Percentiles rank a stretch among this genome's conserved stretches.
These are phyloP conservation scores for Ganaspis sp. DNA, from an alignment of 1,140 invertebrate species.

Conservation along the genomic window DNA sequence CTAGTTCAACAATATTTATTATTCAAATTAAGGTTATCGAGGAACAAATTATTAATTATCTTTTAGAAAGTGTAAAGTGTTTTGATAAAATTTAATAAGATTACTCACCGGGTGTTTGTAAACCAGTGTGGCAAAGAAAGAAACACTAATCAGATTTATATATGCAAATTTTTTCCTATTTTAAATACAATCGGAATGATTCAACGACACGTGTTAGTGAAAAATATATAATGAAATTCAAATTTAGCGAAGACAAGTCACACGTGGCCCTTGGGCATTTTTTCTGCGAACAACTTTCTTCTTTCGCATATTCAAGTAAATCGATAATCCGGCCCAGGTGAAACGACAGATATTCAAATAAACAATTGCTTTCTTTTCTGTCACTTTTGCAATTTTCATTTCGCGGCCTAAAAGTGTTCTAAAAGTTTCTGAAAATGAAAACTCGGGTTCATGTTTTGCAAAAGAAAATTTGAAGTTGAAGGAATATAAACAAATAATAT, in stretches of 20 bases:
- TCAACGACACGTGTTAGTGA: background rate
- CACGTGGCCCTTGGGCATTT: background rate
- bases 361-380: background rate
- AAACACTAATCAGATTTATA: background rate
- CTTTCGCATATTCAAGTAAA: background rate
- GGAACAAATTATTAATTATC: background rate
- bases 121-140: background rate
- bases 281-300: conserved; percentile 19
- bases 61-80: background rate
- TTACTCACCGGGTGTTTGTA: background rate
- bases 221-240: conserved; percentile 13
- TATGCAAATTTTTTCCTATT: conserved; percentile 16
- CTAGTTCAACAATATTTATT: background rate
- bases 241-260: background rate
- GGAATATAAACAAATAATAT: too few relatives aligned
- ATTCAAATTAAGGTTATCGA: background rate
- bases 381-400: background rate
- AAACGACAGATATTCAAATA: conserved; percentile 9
- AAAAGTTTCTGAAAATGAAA: background rate
- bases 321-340: background rate
- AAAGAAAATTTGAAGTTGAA: too few relatives aligned
- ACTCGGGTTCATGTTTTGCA: too few relatives aligned
- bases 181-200: background rate
- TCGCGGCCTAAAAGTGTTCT: background rate
- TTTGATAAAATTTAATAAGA: background rate